A percentile compares a stretch with the other conserved stretches of the same genome.
Conservation (phyloP, 2,888 invertebrate genomes). For the Cerastoderma edule region DNA sequence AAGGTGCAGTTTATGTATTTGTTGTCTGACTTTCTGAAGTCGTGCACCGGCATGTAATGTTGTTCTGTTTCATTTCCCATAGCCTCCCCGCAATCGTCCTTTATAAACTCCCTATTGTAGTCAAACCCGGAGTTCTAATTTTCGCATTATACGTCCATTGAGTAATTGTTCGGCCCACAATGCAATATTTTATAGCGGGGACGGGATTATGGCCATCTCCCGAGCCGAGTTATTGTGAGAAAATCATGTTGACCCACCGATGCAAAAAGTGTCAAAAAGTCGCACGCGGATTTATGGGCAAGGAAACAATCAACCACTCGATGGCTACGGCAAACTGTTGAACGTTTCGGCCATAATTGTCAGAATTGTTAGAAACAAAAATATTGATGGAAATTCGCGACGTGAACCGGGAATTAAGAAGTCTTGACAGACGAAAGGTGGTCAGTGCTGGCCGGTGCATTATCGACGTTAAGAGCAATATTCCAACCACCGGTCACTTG, state of each 20-base stretch:
- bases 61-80: conserved; percentile 40
- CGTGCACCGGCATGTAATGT: conserved; percentile 44
- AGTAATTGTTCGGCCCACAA: conserved; percentile 49
- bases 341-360: conserved; percentile 32
- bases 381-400: conserved; percentile 59
- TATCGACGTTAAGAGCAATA: conserved; percentile 5
- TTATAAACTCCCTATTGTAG: conserved; percentile 47
- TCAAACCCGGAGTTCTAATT: conserved; percentile 55
- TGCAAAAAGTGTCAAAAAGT: conserved; percentile 58
- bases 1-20: conserved; percentile 42
- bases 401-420: conserved; percentile 20
- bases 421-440: conserved; percentile 25
- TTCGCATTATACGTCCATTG: conserved; percentile 60
- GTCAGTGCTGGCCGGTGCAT: neutral
- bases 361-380: conserved; percentile 60
- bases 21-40: conserved; percentile 45
- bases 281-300: conserved; percentile 56
- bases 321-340: conserved; percentile 12
- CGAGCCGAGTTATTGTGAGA: conserved; percentile 49
- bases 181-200: conserved; percentile 51
- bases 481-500: conserved; percentile 39
- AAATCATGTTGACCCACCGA: conserved; percentile 58
- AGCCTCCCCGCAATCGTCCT: conserved; percentile 41
- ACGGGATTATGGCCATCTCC: conserved; percentile 46
- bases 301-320: conserved; percentile 22